A percentile compares a stretch with the other conserved stretches of the same genome.
These are phyloP conservation scores for Virgularia gustaviana DNA, from an alignment of 92 coral and sea anemone genomes.

Conservation along the genomic window DNA sequence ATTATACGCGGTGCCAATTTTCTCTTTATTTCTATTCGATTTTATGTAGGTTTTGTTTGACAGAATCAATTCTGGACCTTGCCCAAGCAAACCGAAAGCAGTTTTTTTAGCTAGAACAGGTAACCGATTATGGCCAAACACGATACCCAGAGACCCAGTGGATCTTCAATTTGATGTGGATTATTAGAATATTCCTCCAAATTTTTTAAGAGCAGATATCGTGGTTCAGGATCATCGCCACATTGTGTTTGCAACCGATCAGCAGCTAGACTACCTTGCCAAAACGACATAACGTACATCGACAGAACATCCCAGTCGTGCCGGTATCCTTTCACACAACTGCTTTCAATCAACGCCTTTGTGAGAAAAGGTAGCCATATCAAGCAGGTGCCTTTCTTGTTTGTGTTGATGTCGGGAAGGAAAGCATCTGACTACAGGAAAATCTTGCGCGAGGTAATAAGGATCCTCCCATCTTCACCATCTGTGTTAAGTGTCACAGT, in stretches of 20 bases:
- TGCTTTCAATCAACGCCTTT: too few relatives aligned
- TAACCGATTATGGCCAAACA: background rate
- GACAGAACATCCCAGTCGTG: too few relatives aligned
- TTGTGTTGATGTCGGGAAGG: too few relatives aligned
- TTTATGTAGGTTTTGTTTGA: constrained; percentile 1
- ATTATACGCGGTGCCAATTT: too few relatives aligned
- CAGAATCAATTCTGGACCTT: background rate
- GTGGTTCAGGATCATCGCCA: background rate
- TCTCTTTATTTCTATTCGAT: background rate
- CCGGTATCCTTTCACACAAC: too few relatives aligned
- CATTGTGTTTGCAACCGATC: background rate
- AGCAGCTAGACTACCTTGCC: background rate
- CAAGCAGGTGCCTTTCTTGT: too few relatives aligned
- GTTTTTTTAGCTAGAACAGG: background rate
- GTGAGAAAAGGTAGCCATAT: too few relatives aligned
- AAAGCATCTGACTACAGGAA: too few relatives aligned
- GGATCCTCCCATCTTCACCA: background rate
- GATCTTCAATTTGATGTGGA: background rate
- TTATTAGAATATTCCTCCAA: background rate
- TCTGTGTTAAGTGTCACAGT: too few relatives aligned
- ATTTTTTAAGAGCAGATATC: background rate
- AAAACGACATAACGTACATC: background rate
- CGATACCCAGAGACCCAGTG: background rate
- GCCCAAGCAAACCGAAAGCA: constrained; percentile 2
- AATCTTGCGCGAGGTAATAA: background rate